These are phyloP conservation scores for Emydocephalus ijimae DNA, from an alignment of 2,113 vertebrate species.

Conservation along the genomic window DNA sequence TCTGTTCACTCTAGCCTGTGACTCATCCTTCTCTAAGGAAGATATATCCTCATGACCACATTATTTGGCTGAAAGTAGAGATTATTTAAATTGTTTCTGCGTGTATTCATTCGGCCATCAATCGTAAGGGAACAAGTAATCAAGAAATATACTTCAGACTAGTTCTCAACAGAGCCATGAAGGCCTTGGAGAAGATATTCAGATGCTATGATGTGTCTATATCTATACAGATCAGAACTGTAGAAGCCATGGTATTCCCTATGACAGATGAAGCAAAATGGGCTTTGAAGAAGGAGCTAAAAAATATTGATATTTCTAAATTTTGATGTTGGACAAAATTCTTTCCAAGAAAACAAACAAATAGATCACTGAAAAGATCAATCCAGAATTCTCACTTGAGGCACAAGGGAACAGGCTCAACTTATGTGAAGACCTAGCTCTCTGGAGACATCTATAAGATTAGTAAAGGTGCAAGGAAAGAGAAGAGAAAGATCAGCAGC, in stretches of 20 bases:
- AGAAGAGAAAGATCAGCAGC: background rate
- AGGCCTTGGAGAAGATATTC: background rate
- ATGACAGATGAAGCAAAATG: background rate
- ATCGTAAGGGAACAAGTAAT: background rate
- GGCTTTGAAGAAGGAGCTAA: background rate
- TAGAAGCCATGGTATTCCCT: background rate
- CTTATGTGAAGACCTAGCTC: background rate
- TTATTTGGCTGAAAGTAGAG: background rate
- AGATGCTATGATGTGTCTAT: background rate
- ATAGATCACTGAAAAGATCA: background rate
- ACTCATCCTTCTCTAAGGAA: background rate
- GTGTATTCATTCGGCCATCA: background rate
- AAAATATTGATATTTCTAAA: background rate
- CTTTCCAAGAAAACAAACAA: background rate
- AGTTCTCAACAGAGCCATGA: background rate
- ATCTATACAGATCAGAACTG: background rate
- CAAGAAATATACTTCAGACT: background rate
- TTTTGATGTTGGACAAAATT: background rate
- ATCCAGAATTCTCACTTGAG: background rate
- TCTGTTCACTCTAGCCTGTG: background rate
- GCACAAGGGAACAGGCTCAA: background rate
- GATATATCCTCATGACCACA: background rate
- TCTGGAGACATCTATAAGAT: background rate
- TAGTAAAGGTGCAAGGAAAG: background rate
- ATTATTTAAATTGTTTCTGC: background rate